Evolutionary conservation across 92 coral and sea anemone species (phyloP), one percentile per base, ranked within the genome.

Genomic region (Galaxea fascicularis): DNA sequence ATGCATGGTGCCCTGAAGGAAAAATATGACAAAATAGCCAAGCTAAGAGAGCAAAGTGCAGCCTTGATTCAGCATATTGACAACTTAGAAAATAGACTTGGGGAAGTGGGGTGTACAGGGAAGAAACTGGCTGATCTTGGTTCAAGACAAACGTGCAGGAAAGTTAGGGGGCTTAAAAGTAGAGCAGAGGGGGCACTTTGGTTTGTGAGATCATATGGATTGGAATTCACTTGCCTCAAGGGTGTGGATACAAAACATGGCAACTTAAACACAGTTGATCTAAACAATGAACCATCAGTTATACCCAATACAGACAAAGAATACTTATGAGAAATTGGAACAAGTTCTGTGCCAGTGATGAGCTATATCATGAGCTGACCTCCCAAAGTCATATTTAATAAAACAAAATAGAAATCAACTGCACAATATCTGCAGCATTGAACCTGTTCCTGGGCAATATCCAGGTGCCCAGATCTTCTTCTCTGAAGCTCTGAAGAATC

Each of bases 401-500:
- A n/a, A n/a, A n/a, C n/a, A n/a, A n/a, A n/a, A n/a, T n/a, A n/a
- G n/a, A n/a, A n/a, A n/a, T n/a, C n/a, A n/a, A n/a, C n/a, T n/a
- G n/a, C n/a, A n/a, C n/a, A 84, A 88, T 39, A 45, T 74, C 8
- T 88, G 81, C 71, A 91, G 82, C 26, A 85, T 88, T 70, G 86
- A 82, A 66, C 67, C 18, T 47, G 65, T 71, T 17, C 90, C 92
- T 13, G 92, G 92, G 0, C 65, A 79, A 25, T 56, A n/a, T 64
- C 90, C 88, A 65, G 93, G 93, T 44, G 93, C 95, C 17, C 88
- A 85, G 49, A 73, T 92, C 3, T 73, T 74, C 8, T 88, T 92
- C 60, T 1, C 78, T 1, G 78, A 49, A 8, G 84, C 89, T 1
- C 60, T 87, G 6, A 71, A 49, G 68, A 79, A 51, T 9, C 87